Evolutionary conservation across 2,113 vertebrate species (phyloP).

Genomic region (Bubo bubo): DNA sequence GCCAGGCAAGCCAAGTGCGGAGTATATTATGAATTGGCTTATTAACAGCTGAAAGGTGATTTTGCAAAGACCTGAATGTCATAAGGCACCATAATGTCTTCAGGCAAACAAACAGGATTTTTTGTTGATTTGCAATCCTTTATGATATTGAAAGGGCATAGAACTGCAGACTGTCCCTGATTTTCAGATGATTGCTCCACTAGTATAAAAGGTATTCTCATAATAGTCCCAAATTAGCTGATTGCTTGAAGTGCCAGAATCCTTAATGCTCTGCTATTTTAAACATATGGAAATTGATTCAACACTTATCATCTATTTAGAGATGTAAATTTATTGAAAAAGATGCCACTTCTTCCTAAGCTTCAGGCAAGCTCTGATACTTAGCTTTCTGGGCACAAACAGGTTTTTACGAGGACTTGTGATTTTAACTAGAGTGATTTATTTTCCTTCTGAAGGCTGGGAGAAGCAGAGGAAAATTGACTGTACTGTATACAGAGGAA

Average conservation of each 20-base stretch:
- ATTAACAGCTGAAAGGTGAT: background rate
- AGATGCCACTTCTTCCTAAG: conserved; percentile 48
- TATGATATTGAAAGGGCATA: background rate
- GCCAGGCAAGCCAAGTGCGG: background rate
- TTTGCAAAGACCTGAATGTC: background rate
- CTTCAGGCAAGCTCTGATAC: conserved; percentile 34
- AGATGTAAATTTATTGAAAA: conserved; percentile 65
- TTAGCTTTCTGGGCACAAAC: conserved; percentile 41
- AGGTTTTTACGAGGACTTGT: background rate
- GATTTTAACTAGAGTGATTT: conserved; percentile 18
- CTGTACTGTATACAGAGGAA: background rate
- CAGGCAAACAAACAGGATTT: background rate
- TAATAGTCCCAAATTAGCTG: conserved; percentile 56
- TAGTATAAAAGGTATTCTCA: conserved; percentile 39
- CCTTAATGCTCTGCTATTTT: conserved; percentile 60
- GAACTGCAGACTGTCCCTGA: background rate
- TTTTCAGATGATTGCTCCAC: conserved; percentile 17
- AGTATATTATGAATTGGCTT: background rate
- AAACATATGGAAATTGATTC: conserved; percentile 62
- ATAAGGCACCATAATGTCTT: background rate
- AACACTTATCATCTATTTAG: conserved; percentile 56
- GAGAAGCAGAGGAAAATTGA: background rate
- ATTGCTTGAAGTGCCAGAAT: conserved; percentile 58
- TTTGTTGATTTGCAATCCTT: background rate
- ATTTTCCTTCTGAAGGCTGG: background rate